A percentile compares a stretch with the other conserved stretches of the same genome.
Conservation (phyloP, 2,113 vertebrate species). For the Microcebus tavaratra region DNA sequence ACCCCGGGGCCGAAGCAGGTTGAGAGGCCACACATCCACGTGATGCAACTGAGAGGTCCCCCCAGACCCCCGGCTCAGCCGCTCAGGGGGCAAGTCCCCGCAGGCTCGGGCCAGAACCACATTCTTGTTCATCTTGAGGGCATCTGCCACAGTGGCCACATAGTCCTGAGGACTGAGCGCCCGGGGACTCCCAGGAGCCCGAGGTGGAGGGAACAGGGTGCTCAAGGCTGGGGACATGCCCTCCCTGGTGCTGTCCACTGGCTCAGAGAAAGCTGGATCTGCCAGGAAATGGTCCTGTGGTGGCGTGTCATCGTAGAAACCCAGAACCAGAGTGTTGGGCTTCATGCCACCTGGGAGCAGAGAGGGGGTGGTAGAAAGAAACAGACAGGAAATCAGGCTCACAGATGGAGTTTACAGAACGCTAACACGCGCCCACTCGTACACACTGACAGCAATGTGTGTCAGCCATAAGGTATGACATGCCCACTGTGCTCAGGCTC, state of each 20-base stretch:
- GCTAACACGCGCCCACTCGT: background rate
- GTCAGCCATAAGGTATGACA: background rate
- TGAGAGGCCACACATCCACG: conserved; percentile 94
- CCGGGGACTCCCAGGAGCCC: conserved; percentile 86
- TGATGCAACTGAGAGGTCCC: conserved; percentile 77
- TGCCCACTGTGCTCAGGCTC: background rate
- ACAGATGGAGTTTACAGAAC: background rate
- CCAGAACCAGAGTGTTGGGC: conserved; percentile 92
- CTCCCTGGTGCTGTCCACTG: conserved; percentile 80
- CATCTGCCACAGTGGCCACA: conserved; percentile 91
- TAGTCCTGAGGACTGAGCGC: conserved; percentile 90
- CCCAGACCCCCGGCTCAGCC: conserved; percentile 79
- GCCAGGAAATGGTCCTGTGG: conserved; percentile 93
- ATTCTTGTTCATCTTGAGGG: conserved; percentile 95
- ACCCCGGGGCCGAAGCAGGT: conserved; percentile 88
- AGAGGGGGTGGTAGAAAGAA: background rate
- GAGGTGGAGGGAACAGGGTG: conserved; percentile 91
- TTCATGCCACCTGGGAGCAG: conserved; percentile 92
- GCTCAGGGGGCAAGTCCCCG: conserved; percentile 84
- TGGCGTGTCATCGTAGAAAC: conserved; percentile 91
- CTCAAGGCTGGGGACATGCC: conserved; percentile 90
- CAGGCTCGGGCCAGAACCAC: conserved; percentile 89
- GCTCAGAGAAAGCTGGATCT: conserved; percentile 88
- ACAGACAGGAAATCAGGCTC: background rate
- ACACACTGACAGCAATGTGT: background rate